These are phyloP conservation scores for Erethizon dorsatum DNA, from an alignment of 2,797 vertebrate genomes.

Conservation along the genomic window DNA sequence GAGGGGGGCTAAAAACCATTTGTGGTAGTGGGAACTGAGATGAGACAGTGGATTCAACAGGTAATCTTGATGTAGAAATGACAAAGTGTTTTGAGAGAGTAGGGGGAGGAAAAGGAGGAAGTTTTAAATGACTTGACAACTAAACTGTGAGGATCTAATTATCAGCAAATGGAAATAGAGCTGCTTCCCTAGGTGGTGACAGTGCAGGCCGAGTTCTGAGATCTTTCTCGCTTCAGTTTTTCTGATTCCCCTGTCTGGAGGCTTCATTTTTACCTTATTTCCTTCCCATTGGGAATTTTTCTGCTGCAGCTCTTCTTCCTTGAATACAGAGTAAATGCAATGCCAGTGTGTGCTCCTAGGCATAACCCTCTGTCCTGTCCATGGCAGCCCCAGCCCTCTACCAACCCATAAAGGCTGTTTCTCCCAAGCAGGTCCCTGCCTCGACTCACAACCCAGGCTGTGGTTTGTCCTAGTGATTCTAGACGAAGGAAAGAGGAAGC, in stretches of 20 bases:
- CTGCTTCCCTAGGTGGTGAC: background rate
- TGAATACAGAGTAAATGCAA: conserved; percentile 5
- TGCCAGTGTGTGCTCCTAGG: background rate
- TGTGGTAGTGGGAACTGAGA: background rate
- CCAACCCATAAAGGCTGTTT: background rate
- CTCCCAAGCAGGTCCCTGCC: background rate
- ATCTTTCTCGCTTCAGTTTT: conserved; percentile 12
- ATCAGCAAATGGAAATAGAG: conserved; percentile 31
- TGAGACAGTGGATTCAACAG: background rate
- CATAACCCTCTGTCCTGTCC: background rate
- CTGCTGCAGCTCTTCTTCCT: conserved; percentile 43
- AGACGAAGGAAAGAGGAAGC: background rate
- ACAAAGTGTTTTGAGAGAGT: background rate
- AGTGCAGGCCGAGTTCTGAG: background rate
- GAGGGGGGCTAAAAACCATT: background rate
- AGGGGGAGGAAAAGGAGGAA: background rate
- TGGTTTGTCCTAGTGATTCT: background rate
- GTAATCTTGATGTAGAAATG: conserved; percentile 39
- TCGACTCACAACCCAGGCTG: background rate
- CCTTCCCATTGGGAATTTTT: background rate
- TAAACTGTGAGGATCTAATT: conserved; percentile 56
- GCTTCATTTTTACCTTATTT: conserved; percentile 30
- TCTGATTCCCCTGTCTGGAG: background rate
- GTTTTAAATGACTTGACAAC: conserved; percentile 52
- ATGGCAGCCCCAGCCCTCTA: background rate